A percentile compares a stretch with the other conserved stretches of the same genome.
phyloP scores from a whole-genome alignment of 2,113 vertebrate species.

The Mustela lutreola region DNA sequence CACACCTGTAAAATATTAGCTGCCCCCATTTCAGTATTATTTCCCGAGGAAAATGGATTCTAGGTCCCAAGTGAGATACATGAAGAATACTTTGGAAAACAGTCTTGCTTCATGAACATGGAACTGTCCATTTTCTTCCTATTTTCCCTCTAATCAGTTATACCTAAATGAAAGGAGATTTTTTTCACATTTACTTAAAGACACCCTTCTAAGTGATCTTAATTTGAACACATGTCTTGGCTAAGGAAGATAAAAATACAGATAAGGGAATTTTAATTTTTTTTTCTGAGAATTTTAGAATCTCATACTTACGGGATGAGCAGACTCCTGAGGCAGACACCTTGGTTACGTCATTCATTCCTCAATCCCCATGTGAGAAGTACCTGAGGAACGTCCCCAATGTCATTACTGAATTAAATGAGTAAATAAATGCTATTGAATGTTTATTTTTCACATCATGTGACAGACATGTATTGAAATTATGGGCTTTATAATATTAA shows the following conservation, averaged over 20 bases:
- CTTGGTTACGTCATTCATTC: not conserved
- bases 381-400: accelerated
- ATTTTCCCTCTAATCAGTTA: not conserved
- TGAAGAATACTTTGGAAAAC: not conserved
- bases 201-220: not conserved
- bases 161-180: not conserved
- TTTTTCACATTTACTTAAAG: not conserved
- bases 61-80: not conserved
- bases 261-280: not conserved
- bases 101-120: not conserved
- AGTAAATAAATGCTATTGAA: not conserved
- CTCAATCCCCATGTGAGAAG: not conserved
- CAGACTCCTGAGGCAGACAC: not conserved
- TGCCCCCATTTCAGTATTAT: not conserved
- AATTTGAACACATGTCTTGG: not conserved
- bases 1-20: not conserved
- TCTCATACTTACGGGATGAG: not conserved
- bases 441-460: not conserved
- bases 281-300: not conserved
- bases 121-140: not conserved
- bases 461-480: not conserved
- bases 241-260: not conserved
- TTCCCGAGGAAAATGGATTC: not conserved
- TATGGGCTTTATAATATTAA: not conserved
- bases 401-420: not conserved